Conservation (phyloP, 2,113 vertebrate species). For the Lepus europaeus region DNA sequence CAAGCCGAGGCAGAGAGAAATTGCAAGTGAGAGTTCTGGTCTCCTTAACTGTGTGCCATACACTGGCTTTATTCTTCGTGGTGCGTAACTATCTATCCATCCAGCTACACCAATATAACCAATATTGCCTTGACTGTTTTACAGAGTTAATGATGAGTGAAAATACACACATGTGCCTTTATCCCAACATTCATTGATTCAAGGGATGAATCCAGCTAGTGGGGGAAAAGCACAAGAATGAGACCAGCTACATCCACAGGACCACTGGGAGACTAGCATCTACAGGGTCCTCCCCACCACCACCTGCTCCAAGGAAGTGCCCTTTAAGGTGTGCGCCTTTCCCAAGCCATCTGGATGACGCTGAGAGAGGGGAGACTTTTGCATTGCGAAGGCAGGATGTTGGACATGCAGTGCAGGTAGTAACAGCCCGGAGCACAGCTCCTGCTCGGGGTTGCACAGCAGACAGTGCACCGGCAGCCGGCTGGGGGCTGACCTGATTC, state of each 20-base stretch:
- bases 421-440: not conserved
- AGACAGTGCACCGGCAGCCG: constrained; percentile 10
- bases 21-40: constrained; percentile 31
- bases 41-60: not conserved
- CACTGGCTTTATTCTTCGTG: not conserved
- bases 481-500: constrained; percentile 78
- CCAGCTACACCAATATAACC: not conserved
- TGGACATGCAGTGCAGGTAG: constrained; percentile 60
- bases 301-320: constrained; percentile 5
- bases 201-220: not conserved
- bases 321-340: constrained; percentile 43
- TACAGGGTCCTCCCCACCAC: not conserved
- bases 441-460: constrained; percentile 6
- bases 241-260: not conserved
- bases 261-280: constrained; percentile 1
- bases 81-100: not conserved
- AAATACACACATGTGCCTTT: constrained; percentile 9
- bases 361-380: constrained; percentile 14
- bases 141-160: constrained; percentile 21
- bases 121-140: constrained; percentile 44
- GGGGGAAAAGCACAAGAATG: not conserved
- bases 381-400: constrained; percentile 52
- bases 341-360: constrained; percentile 13
- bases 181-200: not conserved
- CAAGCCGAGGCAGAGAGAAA: not conserved